phyloP scores from a whole-genome alignment of 92 coral and sea anemone genomes.

The Nematostella vectensis region DNA sequence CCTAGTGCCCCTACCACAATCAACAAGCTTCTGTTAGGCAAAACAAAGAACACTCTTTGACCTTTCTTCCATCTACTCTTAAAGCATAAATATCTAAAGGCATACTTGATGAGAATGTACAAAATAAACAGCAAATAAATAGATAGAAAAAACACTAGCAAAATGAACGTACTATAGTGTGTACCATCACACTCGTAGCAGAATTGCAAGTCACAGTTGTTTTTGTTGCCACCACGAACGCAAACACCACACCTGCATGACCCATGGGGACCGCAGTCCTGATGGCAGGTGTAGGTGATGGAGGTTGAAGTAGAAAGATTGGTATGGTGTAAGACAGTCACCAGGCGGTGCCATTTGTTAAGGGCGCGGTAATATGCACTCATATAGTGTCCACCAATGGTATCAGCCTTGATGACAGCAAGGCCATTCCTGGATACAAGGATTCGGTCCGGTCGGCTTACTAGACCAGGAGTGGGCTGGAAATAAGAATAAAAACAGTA shows the following conservation, averaged over 20 bases:
- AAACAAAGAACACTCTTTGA: slow-evolving; percentile 38
- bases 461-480: slow-evolving; percentile 87
- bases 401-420: slow-evolving; percentile 39
- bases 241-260: slow-evolving; percentile 99
- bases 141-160: slow-evolving; percentile 18
- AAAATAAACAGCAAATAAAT: slow-evolving; percentile 18
- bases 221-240: slow-evolving; percentile 64
- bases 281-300: slow-evolving; percentile 64
- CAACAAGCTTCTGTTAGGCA: slow-evolving; percentile 32
- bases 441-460: slow-evolving; percentile 89
- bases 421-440: slow-evolving; percentile 70
- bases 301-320: slow-evolving; percentile 29
- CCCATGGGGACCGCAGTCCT: slow-evolving; percentile 98
- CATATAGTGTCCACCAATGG: slow-evolving; percentile 58
- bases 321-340: slow-evolving; percentile 51
- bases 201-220: slow-evolving; percentile 64
- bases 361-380: slow-evolving; percentile 55
- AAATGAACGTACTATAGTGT: slow-evolving; percentile 52
- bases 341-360: slow-evolving; percentile 62
- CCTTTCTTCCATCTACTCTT: slow-evolving; percentile 27
- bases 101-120: slow-evolving; percentile 34
- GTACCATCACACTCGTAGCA: slow-evolving; percentile 78
- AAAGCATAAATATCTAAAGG: slow-evolving; percentile 8
- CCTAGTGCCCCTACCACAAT: slow-evolving; percentile 21
- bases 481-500: too few species aligned